phyloP scores from a whole-genome alignment of 2,113 vertebrate genomes.

The Shinisaurus crocodilurus region DNA sequence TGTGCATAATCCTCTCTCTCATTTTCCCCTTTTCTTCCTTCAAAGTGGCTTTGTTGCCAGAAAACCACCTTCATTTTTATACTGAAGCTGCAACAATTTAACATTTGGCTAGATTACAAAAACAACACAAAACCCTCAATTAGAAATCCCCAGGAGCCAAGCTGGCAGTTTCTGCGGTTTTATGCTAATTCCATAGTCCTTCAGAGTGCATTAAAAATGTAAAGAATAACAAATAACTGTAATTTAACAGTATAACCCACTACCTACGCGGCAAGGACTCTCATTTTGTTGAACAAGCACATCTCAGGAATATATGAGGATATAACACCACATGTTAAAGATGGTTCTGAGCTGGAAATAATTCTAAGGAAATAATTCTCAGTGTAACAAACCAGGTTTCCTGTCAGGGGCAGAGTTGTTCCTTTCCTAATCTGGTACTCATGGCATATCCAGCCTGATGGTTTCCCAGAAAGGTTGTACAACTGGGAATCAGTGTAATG shows the following conservation, averaged over 20 bases:
- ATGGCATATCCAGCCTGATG: not conserved
- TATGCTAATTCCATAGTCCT: not conserved
- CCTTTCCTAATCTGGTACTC: not conserved
- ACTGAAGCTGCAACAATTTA: not conserved
- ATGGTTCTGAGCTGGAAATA: not conserved
- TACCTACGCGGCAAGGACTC: not conserved
- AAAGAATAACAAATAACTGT: conserved; percentile 16
- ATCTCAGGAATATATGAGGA: not conserved
- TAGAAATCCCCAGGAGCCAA: not conserved
- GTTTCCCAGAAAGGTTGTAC: not conserved
- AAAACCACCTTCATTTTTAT: not conserved
- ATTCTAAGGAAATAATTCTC: not conserved
- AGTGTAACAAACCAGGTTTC: not conserved
- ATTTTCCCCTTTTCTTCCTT: not conserved
- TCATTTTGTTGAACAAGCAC: not conserved
- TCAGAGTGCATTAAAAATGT: not conserved
- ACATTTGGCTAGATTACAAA: not conserved
- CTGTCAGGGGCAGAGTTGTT: not conserved
- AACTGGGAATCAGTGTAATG: no score
- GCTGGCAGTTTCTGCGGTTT: not conserved
- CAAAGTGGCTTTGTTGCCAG: not conserved
- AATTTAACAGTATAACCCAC: not conserved
- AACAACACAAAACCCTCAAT: not conserved
- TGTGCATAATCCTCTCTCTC: not conserved
- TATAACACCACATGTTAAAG: not conserved